These are phyloP conservation scores for Aphrocallistes beatrix DNA, from an alignment of 37 sponge, comb jelly and placozoan species.

Conservation along the genomic window DNA sequence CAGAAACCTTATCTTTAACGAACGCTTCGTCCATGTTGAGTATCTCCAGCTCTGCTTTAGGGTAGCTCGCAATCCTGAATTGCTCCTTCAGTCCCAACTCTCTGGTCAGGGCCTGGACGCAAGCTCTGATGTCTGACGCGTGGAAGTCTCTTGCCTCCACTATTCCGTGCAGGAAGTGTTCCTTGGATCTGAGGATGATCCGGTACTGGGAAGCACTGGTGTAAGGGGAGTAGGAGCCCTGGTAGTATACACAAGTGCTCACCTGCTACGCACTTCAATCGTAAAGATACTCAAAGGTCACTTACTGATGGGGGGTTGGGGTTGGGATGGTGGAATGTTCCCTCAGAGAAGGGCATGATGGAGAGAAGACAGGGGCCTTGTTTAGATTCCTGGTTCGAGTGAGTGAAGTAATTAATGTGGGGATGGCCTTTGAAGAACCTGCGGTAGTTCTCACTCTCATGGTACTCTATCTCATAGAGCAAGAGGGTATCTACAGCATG, in stretches of 20 bases:
- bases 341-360: not conserved
- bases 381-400: not conserved
- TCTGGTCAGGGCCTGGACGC: conserved; percentile 44
- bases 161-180: conserved; percentile 55
- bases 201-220: conserved; percentile 17
- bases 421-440: conserved; percentile 15
- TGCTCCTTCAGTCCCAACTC: conserved; percentile 58
- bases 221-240: too few species aligned
- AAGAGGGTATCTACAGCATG: not conserved
- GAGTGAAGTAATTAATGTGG: conserved; percentile 7
- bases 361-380: conserved; percentile 9
- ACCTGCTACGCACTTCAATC: too few species aligned
- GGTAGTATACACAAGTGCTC: too few species aligned
- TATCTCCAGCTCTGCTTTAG: conserved; percentile 45
- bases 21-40: conserved; percentile 75
- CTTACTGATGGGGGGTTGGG: too few species aligned
- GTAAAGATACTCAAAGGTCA: too few species aligned
- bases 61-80: conserved; percentile 42
- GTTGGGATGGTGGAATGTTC: not conserved
- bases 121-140: conserved; percentile 23
- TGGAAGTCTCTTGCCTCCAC: conserved; percentile 31
- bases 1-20: not conserved
- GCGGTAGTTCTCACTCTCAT: conserved; percentile 18
- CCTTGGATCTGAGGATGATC: conserved; percentile 51
- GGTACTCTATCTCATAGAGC: conserved; percentile 2